phyloP scores from a whole-genome alignment of 2,113 vertebrate species.

The Bubo blakistoni region DNA sequence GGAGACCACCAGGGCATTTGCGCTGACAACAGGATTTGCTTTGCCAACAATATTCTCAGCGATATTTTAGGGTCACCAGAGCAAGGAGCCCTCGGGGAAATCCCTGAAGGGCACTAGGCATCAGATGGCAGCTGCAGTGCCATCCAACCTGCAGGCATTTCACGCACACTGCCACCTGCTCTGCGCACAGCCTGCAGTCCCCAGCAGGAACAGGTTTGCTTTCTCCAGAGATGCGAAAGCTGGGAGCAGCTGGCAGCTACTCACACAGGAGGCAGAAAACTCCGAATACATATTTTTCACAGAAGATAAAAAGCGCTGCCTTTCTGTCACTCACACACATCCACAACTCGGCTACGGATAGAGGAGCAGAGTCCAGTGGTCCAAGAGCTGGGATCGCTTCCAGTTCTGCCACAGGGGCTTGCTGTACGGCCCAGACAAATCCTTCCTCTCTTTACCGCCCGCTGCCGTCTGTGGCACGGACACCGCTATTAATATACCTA shows the following conservation, averaged over 20 bases:
- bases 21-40: not conserved
- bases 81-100: not conserved
- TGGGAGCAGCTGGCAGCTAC: slow-evolving; percentile 38
- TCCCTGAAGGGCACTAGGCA: not conserved
- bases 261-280: not conserved
- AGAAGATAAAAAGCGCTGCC: not conserved
- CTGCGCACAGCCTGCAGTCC: not conserved
- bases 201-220: not conserved
- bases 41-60: not conserved
- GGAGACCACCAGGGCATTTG: not conserved
- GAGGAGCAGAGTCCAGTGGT: not conserved
- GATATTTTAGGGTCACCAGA: not conserved
- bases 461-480: not conserved
- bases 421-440: not conserved
- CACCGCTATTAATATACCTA: not conserved
- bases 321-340: not conserved
- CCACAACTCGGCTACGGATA: not conserved
- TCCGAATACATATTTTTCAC: not conserved
- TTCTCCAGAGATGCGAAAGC: not conserved
- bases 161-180: not conserved
- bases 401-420: not conserved
- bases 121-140: not conserved
- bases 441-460: slow-evolving; percentile 20
- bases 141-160: not conserved
- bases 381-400: not conserved